Evolutionary conservation across 2,797 vertebrate genomes (phyloP).

Genomic region (Siniperca undulata): DNA sequence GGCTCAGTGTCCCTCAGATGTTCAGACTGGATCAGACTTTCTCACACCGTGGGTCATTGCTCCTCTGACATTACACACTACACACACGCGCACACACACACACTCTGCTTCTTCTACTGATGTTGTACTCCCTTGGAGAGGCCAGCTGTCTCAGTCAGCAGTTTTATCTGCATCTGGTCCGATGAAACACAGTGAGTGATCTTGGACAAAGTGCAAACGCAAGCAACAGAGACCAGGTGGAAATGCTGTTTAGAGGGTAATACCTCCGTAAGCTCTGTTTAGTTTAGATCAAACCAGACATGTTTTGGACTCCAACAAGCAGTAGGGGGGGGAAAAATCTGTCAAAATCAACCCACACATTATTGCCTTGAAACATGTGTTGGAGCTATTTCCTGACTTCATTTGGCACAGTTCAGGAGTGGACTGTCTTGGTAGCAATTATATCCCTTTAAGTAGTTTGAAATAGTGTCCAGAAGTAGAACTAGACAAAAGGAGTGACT

Average conservation of each 20-base stretch:
- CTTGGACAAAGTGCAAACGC: slow-evolving; percentile 58
- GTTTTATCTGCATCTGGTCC: slow-evolving; percentile 57
- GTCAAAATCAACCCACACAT: slow-evolving; percentile 34
- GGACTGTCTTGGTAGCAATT: slow-evolving; percentile 19
- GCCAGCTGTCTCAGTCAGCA: slow-evolving; percentile 65
- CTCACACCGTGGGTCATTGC: slow-evolving; percentile 35
- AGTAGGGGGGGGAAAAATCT: not conserved
- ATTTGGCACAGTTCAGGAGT: slow-evolving; percentile 20
- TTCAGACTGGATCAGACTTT: slow-evolving; percentile 20
- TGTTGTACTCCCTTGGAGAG: slow-evolving; percentile 46
- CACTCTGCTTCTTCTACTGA: slow-evolving; percentile 4
- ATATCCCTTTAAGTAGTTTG: slow-evolving; percentile 3
- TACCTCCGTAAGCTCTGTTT: slow-evolving; percentile 31
- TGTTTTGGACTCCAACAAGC: slow-evolving; percentile 30
- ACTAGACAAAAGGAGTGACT: slow-evolving; percentile 4
- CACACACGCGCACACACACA: slow-evolving; percentile 17
- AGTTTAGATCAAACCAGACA: slow-evolving; percentile 43
- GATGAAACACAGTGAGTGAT: slow-evolving; percentile 49
- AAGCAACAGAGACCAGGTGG: slow-evolving; percentile 65
- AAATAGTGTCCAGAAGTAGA: not conserved
- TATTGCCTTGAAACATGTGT: slow-evolving; percentile 17
- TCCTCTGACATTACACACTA: slow-evolving; percentile 31
- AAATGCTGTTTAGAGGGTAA: slow-evolving; percentile 49
- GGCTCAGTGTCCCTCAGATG: slow-evolving; percentile 36
- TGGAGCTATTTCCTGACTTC: slow-evolving; percentile 8